Percentiles rank a stretch among this genome's conserved stretches.
These are phyloP conservation scores for Macaca mulatta DNA, from an alignment of 2,113 vertebrate genomes.

Conservation along the genomic window DNA sequence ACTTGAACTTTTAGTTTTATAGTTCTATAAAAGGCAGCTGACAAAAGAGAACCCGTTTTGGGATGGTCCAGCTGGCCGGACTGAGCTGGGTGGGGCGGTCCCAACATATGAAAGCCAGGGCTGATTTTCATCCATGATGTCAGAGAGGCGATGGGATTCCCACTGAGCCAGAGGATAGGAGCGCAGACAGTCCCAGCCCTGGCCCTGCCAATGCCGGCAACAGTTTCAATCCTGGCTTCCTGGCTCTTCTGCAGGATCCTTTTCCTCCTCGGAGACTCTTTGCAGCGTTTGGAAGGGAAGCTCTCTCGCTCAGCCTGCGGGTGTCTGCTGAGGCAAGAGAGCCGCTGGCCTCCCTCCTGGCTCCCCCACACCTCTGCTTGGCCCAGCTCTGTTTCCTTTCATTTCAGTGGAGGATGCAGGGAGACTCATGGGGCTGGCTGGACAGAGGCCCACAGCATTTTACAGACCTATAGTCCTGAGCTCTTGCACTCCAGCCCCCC, in stretches of 20 bases:
- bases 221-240: slow-evolving; percentile 61
- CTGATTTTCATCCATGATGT: slow-evolving; percentile 67
- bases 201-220: slow-evolving; percentile 54
- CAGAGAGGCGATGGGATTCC: slow-evolving; percentile 71
- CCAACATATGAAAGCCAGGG: slow-evolving; percentile 33
- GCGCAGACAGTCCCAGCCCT: slow-evolving; percentile 55
- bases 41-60: slow-evolving; percentile 79
- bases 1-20: slow-evolving; percentile 79
- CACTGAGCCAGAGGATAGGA: slow-evolving; percentile 67
- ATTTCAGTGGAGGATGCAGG: not conserved
- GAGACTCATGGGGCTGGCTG: not conserved
- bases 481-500: not conserved
- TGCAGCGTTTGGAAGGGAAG: slow-evolving; percentile 68
- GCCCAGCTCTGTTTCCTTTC: not conserved
- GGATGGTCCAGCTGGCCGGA: slow-evolving; percentile 77
- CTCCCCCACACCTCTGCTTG: not conserved
- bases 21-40: slow-evolving; percentile 85
- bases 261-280: slow-evolving; percentile 34
- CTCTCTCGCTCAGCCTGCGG: not conserved
- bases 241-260: slow-evolving; percentile 60
- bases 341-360: not conserved
- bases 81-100: slow-evolving; percentile 67
- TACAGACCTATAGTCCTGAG: not conserved
- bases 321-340: slow-evolving; percentile 7
- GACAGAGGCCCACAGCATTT: not conserved